These are phyloP conservation scores for Melieria picta DNA, from an alignment of 2,888 invertebrate species.

Conservation along the genomic window DNA sequence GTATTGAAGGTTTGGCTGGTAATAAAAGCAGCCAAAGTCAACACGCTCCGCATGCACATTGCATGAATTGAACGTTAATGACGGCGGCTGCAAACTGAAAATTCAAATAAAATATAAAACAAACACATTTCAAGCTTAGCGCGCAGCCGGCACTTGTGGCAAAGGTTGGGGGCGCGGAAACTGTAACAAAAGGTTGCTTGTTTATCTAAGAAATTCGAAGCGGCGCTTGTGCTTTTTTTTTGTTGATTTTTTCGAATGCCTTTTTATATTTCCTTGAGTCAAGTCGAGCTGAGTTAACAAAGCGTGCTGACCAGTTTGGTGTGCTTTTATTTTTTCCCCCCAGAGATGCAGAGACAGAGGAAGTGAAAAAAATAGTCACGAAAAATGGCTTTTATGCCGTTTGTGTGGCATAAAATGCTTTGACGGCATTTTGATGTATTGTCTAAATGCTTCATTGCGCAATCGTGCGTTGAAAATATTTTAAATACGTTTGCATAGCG, in stretches of 20 bases:
- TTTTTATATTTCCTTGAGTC: not conserved
- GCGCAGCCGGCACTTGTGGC: too few relatives aligned
- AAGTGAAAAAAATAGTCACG: conserved; percentile 12
- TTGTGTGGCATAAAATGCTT: not conserved
- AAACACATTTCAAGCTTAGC: not conserved
- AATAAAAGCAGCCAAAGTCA: too few relatives aligned
- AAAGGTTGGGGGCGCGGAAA: too few relatives aligned
- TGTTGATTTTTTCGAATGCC: not conserved
- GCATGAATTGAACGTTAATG: conserved; percentile 19
- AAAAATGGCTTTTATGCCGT: conserved; percentile 1
- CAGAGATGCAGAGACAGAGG: not conserved
- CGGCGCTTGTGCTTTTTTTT: conserved; percentile 29
- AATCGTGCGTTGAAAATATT: conserved; percentile 29
- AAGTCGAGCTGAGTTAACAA: not conserved
- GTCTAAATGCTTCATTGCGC: not conserved
- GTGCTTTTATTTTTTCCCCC: too few relatives aligned
- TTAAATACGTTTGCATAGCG: conserved; percentile 13
- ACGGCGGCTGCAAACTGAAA: conserved; percentile 26
- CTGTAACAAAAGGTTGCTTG: conserved; percentile 1
- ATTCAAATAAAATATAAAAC: conserved; percentile 16
- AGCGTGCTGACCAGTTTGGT: too few relatives aligned
- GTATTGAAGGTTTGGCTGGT: too few relatives aligned
- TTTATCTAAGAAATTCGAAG: conserved; percentile 19
- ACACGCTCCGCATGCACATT: not conserved
- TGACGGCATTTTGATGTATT: conserved; percentile 21